Evolutionary conservation across 2,113 vertebrate genomes (phyloP).

Genomic region (Antigone vipio): DNA sequence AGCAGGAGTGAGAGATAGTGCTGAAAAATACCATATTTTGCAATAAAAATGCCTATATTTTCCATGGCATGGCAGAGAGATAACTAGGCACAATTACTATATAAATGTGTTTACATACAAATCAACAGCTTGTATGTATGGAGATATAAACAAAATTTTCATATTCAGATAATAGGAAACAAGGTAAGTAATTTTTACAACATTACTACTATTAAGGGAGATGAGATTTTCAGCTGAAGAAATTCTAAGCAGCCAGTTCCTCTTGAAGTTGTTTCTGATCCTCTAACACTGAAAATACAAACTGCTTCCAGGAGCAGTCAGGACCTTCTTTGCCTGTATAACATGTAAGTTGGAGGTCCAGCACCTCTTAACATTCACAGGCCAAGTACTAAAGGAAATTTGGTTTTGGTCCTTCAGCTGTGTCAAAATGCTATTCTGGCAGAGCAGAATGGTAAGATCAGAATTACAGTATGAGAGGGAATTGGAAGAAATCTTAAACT

Average conservation of each 20-base stretch:
- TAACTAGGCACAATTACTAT: background rate
- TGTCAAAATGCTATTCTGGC: background rate
- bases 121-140: background rate
- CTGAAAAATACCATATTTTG: background rate
- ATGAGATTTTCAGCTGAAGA: background rate
- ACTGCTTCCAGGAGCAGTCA: background rate
- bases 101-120: background rate
- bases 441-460: background rate
- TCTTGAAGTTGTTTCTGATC: background rate
- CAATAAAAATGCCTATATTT: background rate
- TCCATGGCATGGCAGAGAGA: background rate
- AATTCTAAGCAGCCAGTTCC: background rate
- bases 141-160: background rate
- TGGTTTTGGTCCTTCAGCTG: background rate
- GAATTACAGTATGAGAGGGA: background rate
- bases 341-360: background rate
- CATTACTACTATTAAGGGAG: background rate
- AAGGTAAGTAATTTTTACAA: background rate
- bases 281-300: background rate
- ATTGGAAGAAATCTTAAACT: background rate
- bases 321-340: background rate
- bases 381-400: background rate
- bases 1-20: background rate
- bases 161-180: background rate
- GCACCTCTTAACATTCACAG: background rate